phyloP scores from a whole-genome alignment of 2,113 vertebrate species.

The Albula goreensis region DNA sequence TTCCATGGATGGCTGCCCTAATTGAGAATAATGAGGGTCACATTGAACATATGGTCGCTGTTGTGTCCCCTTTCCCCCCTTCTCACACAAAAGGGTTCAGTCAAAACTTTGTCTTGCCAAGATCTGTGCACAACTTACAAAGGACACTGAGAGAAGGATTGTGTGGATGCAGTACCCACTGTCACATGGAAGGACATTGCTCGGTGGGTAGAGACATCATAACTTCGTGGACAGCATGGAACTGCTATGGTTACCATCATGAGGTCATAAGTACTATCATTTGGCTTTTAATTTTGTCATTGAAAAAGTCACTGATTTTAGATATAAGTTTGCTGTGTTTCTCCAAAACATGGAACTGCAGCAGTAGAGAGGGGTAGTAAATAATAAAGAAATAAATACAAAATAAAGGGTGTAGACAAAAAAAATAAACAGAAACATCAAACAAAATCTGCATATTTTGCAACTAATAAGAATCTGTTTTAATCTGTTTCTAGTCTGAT shows the following conservation, averaged over 20 bases:
- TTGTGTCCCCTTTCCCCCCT: slow-evolving; percentile 72
- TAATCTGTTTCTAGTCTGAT: too few species aligned
- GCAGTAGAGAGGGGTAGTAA: too few species aligned
- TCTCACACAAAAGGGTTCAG: slow-evolving; percentile 60
- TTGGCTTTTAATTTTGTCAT: slow-evolving; percentile 62
- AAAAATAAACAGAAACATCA: too few species aligned
- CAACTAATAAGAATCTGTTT: too few species aligned
- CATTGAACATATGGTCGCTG: slow-evolving; percentile 83
- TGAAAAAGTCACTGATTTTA: slow-evolving; percentile 37
- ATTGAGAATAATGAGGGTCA: slow-evolving; percentile 85
- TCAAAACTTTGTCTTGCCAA: slow-evolving; percentile 65
- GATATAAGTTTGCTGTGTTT: too few species aligned
- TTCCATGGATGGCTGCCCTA: slow-evolving; percentile 82
- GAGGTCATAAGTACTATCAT: slow-evolving; percentile 46
- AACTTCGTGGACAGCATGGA: slow-evolving; percentile 55
- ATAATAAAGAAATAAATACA: too few species aligned
- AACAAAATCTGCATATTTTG: too few species aligned
- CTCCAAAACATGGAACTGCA: too few species aligned
- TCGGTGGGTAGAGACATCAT: slow-evolving; percentile 46
- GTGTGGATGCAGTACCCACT: slow-evolving; percentile 53
- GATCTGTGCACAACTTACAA: slow-evolving; percentile 42
- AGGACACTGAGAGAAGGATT: slow-evolving; percentile 44
- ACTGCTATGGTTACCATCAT: slow-evolving; percentile 51
- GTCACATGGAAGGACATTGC: slow-evolving; percentile 57
- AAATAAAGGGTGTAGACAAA: too few species aligned